Percentiles rank a stretch among this genome's conserved stretches.
These are phyloP conservation scores for Benthochromis sp. DNA, from an alignment of 2,113 vertebrate species.

Conservation along the genomic window DNA sequence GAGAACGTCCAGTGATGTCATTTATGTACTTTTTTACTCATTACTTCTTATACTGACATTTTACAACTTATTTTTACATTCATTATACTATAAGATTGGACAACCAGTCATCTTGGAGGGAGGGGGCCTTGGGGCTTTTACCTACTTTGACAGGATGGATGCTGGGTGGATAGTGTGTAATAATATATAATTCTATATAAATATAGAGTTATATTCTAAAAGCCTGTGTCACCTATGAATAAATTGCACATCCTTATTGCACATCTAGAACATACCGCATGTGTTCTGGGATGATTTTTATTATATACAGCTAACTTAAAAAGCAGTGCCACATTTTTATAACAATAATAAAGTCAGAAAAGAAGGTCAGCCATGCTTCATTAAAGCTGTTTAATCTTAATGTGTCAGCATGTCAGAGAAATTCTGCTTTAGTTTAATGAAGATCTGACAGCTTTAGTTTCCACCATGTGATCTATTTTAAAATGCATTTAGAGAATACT, in stretches of 20 bases:
- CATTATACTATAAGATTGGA: background rate
- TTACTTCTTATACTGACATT: background rate
- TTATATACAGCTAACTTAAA: background rate
- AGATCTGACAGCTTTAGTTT: background rate
- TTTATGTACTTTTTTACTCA: background rate
- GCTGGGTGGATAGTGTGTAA: background rate
- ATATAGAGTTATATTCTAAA: background rate
- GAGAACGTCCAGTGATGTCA: fast-evolving
- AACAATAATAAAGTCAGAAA: background rate
- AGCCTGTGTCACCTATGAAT: background rate
- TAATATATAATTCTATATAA: background rate
- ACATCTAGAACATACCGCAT: background rate
- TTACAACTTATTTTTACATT: background rate
- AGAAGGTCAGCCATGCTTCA: background rate
- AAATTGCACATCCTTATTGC: background rate
- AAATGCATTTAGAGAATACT: background rate
- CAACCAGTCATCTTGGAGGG: background rate
- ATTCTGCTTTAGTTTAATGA: background rate
- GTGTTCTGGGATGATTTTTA: background rate
- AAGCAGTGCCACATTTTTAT: background rate
- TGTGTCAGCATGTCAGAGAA: background rate
- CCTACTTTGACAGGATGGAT: background rate
- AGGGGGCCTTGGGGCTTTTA: background rate
- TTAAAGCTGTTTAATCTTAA: background rate
- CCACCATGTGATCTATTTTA: background rate